Base-by-base conservation (phyloP, 2,888 invertebrate genomes). In the Orthonychiurus folsomi region DNA sequence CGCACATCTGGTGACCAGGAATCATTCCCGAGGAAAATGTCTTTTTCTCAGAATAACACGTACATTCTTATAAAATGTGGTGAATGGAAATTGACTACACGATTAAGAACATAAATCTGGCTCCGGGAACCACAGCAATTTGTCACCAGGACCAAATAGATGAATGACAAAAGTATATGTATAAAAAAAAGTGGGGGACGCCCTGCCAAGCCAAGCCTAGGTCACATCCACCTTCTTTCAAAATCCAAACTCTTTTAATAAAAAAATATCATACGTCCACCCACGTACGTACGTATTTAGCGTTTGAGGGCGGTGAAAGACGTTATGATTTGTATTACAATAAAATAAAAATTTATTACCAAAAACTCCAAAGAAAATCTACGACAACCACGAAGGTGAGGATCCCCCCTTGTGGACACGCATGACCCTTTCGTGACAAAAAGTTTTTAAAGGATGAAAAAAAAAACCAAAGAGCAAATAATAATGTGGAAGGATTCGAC, bases 341-440 rank as follows among this genome's bases (percentile, higher is more conserved):
- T 37, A 37, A 37, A 5, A 37, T 37, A 37, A 37, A 37, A 37
- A 37, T 37, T 37, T 37, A 37, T 37, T 37, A 37, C 37, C 15
- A 37, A 5, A 37, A 37, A 37, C 5, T 15, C 37, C 5, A 37
- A 37, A 37, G 37, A 5, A 37, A 37, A 37, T 9, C 37, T 37
- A 9, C 5, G 37, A 37, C 15, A 37, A 9, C 37, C 37, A 37
- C 5, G 37, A 37, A 53, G 50, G 47, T 54, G 52, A 27, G 57
- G n/a, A 50, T 37, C 53, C 50, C 50, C 56, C 50, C 54, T 26
- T 47, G 28, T 37, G 50, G 37, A 60, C 55, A 56, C 62, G 63
- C 61, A 62, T 63, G 68, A 70, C 69, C 70, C 68, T 68, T 68
- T 64, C 66, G 63, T 67, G 70, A 70, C 70, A 68, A 64, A 67